Percentiles rank a stretch among this genome's conserved stretches.
phyloP scores from a whole-genome alignment of 1,140 invertebrate species.

The Dendrolimus kikuchii region DNA sequence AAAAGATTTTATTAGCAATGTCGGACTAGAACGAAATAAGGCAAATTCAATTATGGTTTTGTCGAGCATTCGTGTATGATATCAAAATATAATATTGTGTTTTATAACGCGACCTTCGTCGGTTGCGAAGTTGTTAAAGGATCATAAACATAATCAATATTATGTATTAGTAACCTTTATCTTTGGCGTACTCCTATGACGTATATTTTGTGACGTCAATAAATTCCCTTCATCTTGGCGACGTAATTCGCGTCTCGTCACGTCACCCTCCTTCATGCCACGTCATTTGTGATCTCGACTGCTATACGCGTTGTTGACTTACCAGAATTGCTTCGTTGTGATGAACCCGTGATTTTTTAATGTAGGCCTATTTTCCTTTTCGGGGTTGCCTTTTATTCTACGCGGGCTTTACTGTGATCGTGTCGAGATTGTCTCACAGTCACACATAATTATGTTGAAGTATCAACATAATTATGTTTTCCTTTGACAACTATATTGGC shows the following conservation, averaged over 20 bases:
- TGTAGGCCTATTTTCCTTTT: conserved; percentile 19
- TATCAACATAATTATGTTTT: too few relatives aligned
- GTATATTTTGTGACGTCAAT: conserved; percentile 30
- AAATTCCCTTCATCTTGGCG: conserved; percentile 29
- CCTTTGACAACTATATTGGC: too few relatives aligned
- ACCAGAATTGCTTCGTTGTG: conserved; percentile 27
- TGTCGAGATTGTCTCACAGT: too few relatives aligned
- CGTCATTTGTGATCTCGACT: conserved; percentile 18
- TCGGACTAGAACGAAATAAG: conserved; percentile 13
- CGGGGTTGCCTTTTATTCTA: conserved; percentile 13
- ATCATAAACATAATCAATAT: too few relatives aligned
- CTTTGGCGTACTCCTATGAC: conserved; percentile 14
- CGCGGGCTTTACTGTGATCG: conserved; percentile 7
- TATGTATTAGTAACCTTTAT: too few relatives aligned
- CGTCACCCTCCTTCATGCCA: conserved; percentile 18
- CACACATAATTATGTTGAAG: too few relatives aligned
- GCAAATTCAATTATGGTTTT: conserved; percentile 17
- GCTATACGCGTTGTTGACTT: conserved; percentile 31
- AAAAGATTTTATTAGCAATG: conserved; percentile 14
- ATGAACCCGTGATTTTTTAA: conserved; percentile 23
- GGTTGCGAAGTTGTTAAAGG: background rate
- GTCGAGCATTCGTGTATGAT: conserved; percentile 11
- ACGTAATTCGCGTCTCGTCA: conserved; percentile 26
- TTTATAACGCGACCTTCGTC: conserved; percentile 7
- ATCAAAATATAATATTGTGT: conserved; percentile 18